A percentile compares a stretch with the other conserved stretches of the same genome.
Evolutionary conservation across 2,797 vertebrate species (phyloP).

Genomic region (Tapirus indicus): DNA sequence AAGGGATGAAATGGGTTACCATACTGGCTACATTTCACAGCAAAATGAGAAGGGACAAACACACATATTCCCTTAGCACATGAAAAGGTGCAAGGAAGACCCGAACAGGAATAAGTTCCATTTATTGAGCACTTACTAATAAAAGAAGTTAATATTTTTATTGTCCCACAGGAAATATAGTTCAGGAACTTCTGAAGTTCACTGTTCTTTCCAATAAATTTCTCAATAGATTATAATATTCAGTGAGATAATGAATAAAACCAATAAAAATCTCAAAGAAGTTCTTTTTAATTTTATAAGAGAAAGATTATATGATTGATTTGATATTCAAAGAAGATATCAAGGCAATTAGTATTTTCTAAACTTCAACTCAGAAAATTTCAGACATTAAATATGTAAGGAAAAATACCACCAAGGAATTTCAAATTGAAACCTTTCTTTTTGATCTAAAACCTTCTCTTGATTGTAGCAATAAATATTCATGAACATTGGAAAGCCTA

Average conservation of each 20-base stretch:
- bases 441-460: slow-evolving; percentile 54
- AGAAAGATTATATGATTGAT: not conserved
- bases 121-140: slow-evolving; percentile 11
- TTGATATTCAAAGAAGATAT: slow-evolving; percentile 52
- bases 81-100: not conserved
- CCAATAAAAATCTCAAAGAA: slow-evolving; percentile 17
- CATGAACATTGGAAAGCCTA: slow-evolving; percentile 8
- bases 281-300: slow-evolving; percentile 23
- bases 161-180: not conserved
- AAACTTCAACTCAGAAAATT: slow-evolving; percentile 63
- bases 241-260: not conserved
- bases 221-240: slow-evolving; percentile 2
- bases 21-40: not conserved
- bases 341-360: slow-evolving; percentile 57
- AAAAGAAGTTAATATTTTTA: slow-evolving; percentile 3
- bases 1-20: not conserved
- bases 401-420: slow-evolving; percentile 45
- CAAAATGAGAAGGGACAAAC: not conserved
- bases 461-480: slow-evolving; percentile 58
- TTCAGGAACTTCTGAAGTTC: slow-evolving; percentile 18
- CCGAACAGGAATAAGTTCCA: not conserved
- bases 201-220: not conserved
- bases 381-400: slow-evolving; percentile 46
- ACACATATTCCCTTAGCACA: not conserved
- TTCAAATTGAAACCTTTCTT: slow-evolving; percentile 59